Evolutionary conservation across 2,888 invertebrate genomes (phyloP).

Genomic region (Pristionchus fissidentatus): DNA sequence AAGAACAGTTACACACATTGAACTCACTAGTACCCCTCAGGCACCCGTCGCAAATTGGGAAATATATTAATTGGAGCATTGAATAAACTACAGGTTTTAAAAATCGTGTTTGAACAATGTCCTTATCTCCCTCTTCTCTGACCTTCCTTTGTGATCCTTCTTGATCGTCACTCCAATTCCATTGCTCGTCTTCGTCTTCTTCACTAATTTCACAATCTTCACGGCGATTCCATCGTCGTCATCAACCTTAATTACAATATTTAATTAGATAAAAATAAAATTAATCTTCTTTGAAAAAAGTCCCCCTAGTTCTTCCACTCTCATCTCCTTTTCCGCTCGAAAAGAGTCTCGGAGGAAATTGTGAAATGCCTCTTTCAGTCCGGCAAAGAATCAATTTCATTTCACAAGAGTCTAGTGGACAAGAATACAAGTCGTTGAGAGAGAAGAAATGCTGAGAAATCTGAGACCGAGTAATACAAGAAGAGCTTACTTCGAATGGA

Average conservation of each 20-base stretch:
- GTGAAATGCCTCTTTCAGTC: too few relatives aligned
- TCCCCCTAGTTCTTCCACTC: background rate
- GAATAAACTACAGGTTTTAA: too few relatives aligned
- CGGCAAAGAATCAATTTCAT: background rate
- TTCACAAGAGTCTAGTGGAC: background rate
- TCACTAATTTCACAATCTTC: constrained; percentile 70
- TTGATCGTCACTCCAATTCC: constrained; percentile 49
- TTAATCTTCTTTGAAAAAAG: background rate
- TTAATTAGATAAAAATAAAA: background rate
- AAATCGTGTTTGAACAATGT: too few relatives aligned
- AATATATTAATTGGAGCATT: too few relatives aligned
- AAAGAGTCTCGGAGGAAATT: background rate
- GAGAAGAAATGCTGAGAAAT: background rate
- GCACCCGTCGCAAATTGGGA: too few relatives aligned
- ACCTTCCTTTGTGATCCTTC: constrained; percentile 45
- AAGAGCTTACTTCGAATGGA: constrained; percentile 58
- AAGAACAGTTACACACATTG: too few relatives aligned
- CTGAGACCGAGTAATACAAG: too few relatives aligned
- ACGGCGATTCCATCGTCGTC: constrained; percentile 73
- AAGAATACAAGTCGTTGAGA: background rate
- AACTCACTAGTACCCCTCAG: too few relatives aligned
- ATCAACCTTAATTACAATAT: constrained; percentile 57
- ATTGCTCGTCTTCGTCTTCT: constrained; percentile 30
- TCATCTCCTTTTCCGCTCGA: background rate
- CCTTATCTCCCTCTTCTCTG: background rate